Base-by-base conservation (phyloP, 2,888 invertebrate genomes). In the Caenorhabditis sp. region DNA sequence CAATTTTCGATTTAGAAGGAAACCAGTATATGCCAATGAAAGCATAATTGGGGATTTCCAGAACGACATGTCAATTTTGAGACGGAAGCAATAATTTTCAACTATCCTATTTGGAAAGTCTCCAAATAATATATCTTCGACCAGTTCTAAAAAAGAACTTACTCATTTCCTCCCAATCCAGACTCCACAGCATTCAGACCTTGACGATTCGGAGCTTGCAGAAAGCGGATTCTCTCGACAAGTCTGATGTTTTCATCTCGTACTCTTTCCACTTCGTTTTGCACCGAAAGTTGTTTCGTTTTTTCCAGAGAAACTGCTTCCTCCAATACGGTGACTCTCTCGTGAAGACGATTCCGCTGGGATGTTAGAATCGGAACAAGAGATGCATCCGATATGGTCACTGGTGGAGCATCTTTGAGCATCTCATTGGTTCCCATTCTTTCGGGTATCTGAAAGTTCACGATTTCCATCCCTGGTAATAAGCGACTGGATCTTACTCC, bases 141-240 rank as follows among this genome's bases (percentile, higher is more conserved):
- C n/a, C n/a, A 41, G n/a, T 19, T 19, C 3, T 8, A 63, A 28
- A 35, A 19, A 68, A 38, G 10, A 38, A 35, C 58, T 54, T 59
- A 70, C 66, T 76, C 82, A 74, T 64, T 64, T 26, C n/a, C n/a
- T n/a, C 35, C 22, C 82, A 89, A 90, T 85, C 91, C 85, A 7
- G 68, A 38, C 22, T 85, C 85, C 19, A 85, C 72, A 14, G n/a
- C 38, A 24, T 51, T 26, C 8, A 54, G 28, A 0, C 68, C 22
- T 19, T 79, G 63, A 44, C 69, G 24, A 31, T 61, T 69, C 3
- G 70, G 66, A 66, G 93, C 94, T 90, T 94, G 94, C 47, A 94
- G 91, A 89, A 93, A 94, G 70, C 93, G 92, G 70, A 94, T 93
- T 89, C 94, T 94, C 89, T 94, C 94, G 85, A 93, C 94, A 72